phyloP scores from a whole-genome alignment of 2,113 vertebrate genomes.

The Phaethornis superciliosus region DNA sequence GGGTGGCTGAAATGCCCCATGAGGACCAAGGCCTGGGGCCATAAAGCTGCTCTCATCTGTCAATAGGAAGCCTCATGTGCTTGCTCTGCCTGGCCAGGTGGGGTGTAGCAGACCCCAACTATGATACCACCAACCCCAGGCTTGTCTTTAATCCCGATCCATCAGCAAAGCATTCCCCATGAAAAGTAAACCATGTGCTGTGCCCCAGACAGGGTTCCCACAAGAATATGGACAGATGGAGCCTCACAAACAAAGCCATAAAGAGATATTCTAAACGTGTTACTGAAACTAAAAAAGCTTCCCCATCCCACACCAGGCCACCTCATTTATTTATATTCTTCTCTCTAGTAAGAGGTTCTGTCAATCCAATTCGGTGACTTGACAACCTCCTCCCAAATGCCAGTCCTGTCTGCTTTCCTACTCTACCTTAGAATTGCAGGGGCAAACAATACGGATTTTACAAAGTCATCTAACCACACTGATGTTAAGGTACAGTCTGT shows the following conservation, averaged over 20 bases:
- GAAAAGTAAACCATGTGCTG: background rate
- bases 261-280: background rate
- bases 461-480: background rate
- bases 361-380: background rate
- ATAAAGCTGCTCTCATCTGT: too few relatives aligned
- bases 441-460: background rate
- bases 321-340: accelerated
- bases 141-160: too few relatives aligned
- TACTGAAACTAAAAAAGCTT: background rate
- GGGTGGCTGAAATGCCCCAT: too few relatives aligned
- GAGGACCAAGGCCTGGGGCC: too few relatives aligned
- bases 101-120: too few relatives aligned
- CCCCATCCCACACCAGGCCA: background rate
- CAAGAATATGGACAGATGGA: background rate
- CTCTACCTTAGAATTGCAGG: background rate
- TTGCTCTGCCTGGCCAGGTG: too few relatives aligned
- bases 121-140: too few relatives aligned
- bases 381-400: background rate
- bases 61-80: too few relatives aligned
- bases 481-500: background rate
- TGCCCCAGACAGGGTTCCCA: background rate
- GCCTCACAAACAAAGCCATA: background rate
- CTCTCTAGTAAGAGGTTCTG: background rate
- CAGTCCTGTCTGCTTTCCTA: background rate
- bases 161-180: background rate